A percentile compares a stretch with the other conserved stretches of the same genome.
phyloP scores from a whole-genome alignment of 2,113 vertebrate genomes.

The Himantopus leucocephalus region DNA sequence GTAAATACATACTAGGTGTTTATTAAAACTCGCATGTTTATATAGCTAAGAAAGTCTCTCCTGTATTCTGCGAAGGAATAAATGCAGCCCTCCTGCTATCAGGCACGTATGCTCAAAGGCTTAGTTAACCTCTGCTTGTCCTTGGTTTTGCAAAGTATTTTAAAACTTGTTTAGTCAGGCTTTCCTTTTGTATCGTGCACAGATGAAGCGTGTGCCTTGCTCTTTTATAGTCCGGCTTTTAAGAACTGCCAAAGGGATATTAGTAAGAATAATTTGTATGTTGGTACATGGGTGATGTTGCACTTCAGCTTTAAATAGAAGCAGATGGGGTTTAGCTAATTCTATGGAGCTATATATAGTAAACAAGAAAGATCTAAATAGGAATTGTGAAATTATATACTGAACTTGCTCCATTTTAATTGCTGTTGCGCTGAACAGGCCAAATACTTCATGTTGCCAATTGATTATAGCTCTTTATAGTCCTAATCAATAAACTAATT shows the following conservation, averaged over 20 bases:
- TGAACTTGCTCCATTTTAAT: slow-evolving; percentile 63
- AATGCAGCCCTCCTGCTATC: not conserved
- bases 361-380: slow-evolving; percentile 68
- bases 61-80: not conserved
- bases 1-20: not conserved
- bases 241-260: slow-evolving; percentile 65
- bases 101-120: not conserved
- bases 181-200: slow-evolving; percentile 46
- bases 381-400: slow-evolving; percentile 66
- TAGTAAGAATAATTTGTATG: slow-evolving; percentile 69
- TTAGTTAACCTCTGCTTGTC: slow-evolving; percentile 65
- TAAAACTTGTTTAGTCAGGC: slow-evolving; percentile 68
- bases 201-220: slow-evolving; percentile 54
- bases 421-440: slow-evolving; percentile 49
- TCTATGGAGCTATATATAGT: slow-evolving; percentile 68
- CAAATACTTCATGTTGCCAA: slow-evolving; percentile 59
- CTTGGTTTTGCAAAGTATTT: slow-evolving; percentile 64
- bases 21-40: not conserved
- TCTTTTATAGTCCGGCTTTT: slow-evolving; percentile 65
- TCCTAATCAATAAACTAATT: slow-evolving; percentile 70
- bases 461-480: slow-evolving; percentile 60
- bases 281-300: slow-evolving; percentile 59
- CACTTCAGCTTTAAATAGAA: slow-evolving; percentile 71
- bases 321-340: slow-evolving; percentile 67
- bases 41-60: not conserved